A percentile compares a stretch with the other conserved stretches of the same genome.
phyloP scores from a whole-genome alignment of 2,797 vertebrate species.

The Amazona ochrocephala region DNA sequence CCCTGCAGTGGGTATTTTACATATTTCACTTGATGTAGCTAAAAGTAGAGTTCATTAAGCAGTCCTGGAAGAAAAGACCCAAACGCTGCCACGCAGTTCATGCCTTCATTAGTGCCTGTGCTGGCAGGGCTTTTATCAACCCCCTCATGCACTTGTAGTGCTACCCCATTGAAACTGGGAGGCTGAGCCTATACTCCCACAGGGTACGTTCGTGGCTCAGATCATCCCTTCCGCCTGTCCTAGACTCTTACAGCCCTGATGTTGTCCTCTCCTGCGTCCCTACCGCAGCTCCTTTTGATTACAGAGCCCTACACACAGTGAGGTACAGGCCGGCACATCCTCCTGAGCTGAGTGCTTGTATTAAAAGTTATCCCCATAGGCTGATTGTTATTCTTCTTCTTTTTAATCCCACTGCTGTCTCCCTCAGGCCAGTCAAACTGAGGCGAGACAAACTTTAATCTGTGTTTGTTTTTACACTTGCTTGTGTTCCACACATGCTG shows the following conservation, averaged over 20 bases:
- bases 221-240: not conserved
- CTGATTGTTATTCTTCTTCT: conserved; percentile 44
- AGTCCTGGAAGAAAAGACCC: conserved; percentile 4
- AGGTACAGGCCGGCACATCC: not conserved
- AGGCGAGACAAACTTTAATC: conserved; percentile 6
- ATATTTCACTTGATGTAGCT: conserved; percentile 41
- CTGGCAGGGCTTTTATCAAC: not conserved
- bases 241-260: not conserved
- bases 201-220: not conserved
- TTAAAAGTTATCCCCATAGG: conserved; percentile 45
- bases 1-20: conserved; percentile 37
- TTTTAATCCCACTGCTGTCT: conserved; percentile 31
- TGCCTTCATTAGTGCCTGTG: not conserved
- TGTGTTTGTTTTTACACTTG: conserved; percentile 30
- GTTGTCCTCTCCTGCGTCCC: not conserved
- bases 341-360: not conserved
- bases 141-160: not conserved
- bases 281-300: not conserved
- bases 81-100: not conserved
- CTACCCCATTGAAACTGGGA: not conserved
- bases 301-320: not conserved
- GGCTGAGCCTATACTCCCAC: not conserved
- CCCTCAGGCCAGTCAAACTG: conserved; percentile 32
- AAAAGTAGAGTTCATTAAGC: conserved; percentile 49
- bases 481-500: conserved; percentile 30